Conservation (phyloP, 1,140 invertebrate genomes). For the Grapholita molesta region DNA sequence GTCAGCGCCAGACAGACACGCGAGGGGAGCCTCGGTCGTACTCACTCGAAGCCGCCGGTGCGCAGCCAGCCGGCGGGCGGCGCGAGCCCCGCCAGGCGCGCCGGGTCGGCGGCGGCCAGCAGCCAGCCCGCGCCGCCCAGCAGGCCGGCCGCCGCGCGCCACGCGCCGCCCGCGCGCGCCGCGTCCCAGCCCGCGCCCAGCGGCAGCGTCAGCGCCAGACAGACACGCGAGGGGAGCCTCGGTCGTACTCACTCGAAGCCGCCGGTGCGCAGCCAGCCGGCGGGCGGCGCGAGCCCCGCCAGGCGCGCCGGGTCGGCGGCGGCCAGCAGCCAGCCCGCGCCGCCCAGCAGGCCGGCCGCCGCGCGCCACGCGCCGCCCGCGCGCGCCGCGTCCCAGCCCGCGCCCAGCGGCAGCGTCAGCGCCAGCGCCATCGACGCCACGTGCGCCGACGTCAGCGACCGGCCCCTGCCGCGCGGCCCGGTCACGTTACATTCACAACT, state of each 20-base stretch:
- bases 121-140: slow-evolving; percentile 45
- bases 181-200: slow-evolving; percentile 35
- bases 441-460: slow-evolving; percentile 47
- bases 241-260: slow-evolving; percentile 51
- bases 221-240: too few relatives aligned
- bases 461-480: too few relatives aligned
- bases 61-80: slow-evolving; percentile 23
- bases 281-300: neutral
- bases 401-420: slow-evolving; percentile 34
- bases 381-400: slow-evolving; percentile 33
- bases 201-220: slow-evolving; percentile 33
- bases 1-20: slow-evolving; percentile 25
- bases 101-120: slow-evolving; percentile 17
- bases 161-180: slow-evolving; percentile 25
- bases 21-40: neutral
- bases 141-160: slow-evolving; percentile 30
- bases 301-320: slow-evolving; percentile 19
- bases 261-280: slow-evolving; percentile 31
- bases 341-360: slow-evolving; percentile 35
- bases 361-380: slow-evolving; percentile 24
- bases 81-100: neutral
- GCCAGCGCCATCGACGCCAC: slow-evolving; percentile 41
- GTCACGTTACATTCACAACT: too few relatives aligned
- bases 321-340: slow-evolving; percentile 38
- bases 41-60: slow-evolving; percentile 11